phyloP scores from a whole-genome alignment of 2,797 vertebrate species.

The Sternotherus odoratus region DNA sequence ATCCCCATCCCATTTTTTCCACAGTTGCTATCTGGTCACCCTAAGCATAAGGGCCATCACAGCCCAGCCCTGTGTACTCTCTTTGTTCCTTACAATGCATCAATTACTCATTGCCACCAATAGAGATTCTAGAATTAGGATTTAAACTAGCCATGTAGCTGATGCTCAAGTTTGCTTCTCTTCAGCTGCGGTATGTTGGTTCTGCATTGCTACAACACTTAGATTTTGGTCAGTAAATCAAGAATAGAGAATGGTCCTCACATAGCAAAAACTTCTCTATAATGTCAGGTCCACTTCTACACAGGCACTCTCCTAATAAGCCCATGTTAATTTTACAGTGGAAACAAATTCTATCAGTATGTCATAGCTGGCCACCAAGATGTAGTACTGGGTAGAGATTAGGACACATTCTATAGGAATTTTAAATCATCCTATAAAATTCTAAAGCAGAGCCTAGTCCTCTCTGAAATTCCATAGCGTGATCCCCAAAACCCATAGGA shows the following conservation, averaged over 20 bases:
- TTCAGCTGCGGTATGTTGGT: background rate
- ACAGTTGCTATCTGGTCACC: too few species aligned
- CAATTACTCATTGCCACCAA: background rate
- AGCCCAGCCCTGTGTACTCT: background rate
- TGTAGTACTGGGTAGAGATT: background rate
- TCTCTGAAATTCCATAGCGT: background rate
- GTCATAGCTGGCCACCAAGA: background rate
- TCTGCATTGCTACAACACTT: background rate
- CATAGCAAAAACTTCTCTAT: background rate
- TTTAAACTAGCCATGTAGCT: background rate
- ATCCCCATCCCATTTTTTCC: too few species aligned
- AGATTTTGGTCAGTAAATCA: accelerated
- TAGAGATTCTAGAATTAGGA: background rate
- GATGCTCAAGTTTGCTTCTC: accelerated
- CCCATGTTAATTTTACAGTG: background rate
- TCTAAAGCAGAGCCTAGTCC: background rate
- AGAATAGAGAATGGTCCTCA: accelerated
- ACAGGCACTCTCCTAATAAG: background rate
- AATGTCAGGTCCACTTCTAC: background rate
- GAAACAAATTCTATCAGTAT: background rate
- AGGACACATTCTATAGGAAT: background rate
- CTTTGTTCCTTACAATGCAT: background rate
- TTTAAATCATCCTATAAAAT: background rate
- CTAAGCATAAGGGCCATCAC: background rate
- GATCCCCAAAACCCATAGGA: background rate